Evolutionary conservation across 1,140 invertebrate species (phyloP), one percentile per base, ranked within the genome.

Genomic region (Parapsyche elsis): DNA sequence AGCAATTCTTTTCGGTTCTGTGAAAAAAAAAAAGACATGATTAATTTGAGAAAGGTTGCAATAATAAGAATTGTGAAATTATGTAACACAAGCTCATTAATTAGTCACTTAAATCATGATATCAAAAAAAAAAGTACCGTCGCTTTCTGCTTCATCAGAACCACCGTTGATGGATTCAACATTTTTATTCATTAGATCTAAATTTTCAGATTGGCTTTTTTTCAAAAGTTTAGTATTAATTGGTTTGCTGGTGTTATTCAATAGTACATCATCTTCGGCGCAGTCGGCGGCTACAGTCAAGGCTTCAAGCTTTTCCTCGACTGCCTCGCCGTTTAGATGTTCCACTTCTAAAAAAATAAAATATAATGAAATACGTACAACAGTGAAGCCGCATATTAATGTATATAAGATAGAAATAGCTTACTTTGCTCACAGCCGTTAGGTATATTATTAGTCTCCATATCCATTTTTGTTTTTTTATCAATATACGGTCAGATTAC

Each of bases 131-230:
- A n/a, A n/a, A n/a, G n/a, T 53, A 53, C 49, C 49, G 2, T 10
- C 12, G 16, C 12, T 12, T 53, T 67, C 64, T 24, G 64, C 1
- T 24, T 10, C 7, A 21, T 64, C 16, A 16, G 30, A 0, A 19
- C 5, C 10, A 7, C 75, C 75, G n/a, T 77, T 77, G 5, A 76
- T 49, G 0, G 75, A 7, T 7, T 12, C 0, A 1, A 45, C 57
- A 46, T 77, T 64, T 77, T 77, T 64, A 45, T 77, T 77, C 14
- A 38, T 45, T 10, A 64, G 12, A 23, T 77, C 57, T 5, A 64
- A 16, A 45, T 77, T 21, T 45, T 77, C 57, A 16, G 75, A 75
- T 24, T 75, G 53, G 61, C 57, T 64, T 30, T 77, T 77, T 64
- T 45, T 38, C 26, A 77, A 10, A n/a, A 64, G n/a, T 53, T 61